These are phyloP conservation scores for Columba janthina DNA, from an alignment of 2,113 vertebrate species.

Conservation along the genomic window DNA sequence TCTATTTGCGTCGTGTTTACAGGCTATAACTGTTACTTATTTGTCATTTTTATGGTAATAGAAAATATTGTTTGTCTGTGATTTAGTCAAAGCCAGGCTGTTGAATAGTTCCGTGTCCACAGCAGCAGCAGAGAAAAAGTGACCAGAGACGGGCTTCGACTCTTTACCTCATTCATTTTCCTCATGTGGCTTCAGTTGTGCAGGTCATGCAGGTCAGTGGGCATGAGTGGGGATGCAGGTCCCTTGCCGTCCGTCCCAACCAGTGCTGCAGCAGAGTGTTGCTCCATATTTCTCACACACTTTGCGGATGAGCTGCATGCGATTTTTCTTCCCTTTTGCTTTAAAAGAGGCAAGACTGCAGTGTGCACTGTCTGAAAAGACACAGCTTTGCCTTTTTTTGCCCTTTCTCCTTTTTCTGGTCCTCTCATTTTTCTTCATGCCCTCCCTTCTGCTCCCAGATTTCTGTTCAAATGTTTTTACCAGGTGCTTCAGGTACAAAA, in stretches of 20 bases:
- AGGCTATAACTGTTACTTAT: constrained; percentile 48
- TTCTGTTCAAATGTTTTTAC: not conserved
- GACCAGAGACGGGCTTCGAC: not conserved
- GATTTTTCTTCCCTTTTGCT: not conserved
- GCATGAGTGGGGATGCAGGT: not conserved
- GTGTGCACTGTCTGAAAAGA: not conserved
- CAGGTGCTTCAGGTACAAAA: not conserved
- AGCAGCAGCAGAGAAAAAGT: not conserved
- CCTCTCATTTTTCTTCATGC: not conserved
- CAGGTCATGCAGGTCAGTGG: not conserved
- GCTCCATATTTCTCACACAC: not conserved
- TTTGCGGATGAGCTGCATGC: not conserved
- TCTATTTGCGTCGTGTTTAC: constrained; percentile 39
- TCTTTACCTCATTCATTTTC: not conserved
- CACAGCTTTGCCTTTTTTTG: not conserved
- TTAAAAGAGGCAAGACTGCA: not conserved
- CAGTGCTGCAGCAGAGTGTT: not conserved
- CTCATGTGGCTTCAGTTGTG: not conserved
- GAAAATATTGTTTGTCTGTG: not conserved
- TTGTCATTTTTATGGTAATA: constrained; percentile 65
- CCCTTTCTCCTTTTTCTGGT: not conserved
- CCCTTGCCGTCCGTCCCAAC: not conserved
- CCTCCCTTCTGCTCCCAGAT: not conserved
- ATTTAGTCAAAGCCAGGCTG: not conserved
- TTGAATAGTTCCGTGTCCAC: not conserved